phyloP scores from a whole-genome alignment of 2,113 vertebrate species.

The Meriones unguiculatus region DNA sequence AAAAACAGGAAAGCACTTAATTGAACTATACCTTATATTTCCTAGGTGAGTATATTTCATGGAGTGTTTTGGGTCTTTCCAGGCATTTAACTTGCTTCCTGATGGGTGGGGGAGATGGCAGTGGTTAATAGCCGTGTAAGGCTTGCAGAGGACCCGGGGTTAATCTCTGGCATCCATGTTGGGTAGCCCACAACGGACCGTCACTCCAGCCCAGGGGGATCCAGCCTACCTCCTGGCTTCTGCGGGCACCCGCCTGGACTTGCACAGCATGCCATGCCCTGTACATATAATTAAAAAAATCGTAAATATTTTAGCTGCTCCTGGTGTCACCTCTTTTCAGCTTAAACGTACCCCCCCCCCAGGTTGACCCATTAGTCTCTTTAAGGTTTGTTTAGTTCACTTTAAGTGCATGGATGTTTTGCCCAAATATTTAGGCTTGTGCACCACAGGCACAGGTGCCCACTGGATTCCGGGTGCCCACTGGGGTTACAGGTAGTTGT shows the following conservation, averaged over 20 bases:
- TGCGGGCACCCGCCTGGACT: not conserved
- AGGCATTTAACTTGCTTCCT: not conserved
- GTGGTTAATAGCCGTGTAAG: not conserved
- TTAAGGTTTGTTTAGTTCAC: not conserved
- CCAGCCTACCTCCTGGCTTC: not conserved
- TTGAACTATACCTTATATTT: not conserved
- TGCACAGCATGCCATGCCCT: too few species aligned
- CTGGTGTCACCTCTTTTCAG: not conserved
- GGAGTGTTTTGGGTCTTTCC: not conserved
- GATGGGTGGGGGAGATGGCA: not conserved
- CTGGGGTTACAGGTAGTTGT: not conserved
- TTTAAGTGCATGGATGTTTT: not conserved
- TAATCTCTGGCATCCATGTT: not conserved
- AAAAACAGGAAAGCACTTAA: not conserved
- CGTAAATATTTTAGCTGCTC: not conserved
- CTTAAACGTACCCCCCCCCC: not conserved
- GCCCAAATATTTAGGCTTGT: not conserved
- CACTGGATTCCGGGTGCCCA: not conserved
- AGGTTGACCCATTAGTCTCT: not conserved
- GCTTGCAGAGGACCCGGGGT: not conserved
- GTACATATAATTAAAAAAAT: not conserved
- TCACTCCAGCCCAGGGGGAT: not conserved
- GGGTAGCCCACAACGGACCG: not conserved
- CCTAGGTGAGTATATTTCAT: not conserved
- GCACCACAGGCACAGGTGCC: not conserved